phyloP scores from a whole-genome alignment of 1,140 invertebrate genomes.

The Pogonognathellus flavescens region DNA sequence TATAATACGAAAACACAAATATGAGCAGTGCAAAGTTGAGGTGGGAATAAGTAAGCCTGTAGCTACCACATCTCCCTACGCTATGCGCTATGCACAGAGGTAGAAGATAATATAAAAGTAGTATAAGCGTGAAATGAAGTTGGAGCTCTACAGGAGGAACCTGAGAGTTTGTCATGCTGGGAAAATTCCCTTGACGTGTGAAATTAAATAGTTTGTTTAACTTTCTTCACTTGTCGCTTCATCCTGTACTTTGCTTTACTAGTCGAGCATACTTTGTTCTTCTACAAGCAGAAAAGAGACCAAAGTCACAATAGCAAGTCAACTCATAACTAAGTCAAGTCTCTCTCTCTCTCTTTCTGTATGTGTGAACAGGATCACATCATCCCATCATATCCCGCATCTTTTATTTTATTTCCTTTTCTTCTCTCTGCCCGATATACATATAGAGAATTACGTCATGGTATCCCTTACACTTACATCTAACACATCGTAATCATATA shows the following conservation, averaged over 20 bases:
- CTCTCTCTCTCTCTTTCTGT: not conserved
- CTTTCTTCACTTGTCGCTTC: constrained; percentile 55
- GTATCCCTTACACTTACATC: no score
- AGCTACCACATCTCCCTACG: no score
- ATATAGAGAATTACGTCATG: not conserved
- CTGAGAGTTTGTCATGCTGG: constrained; percentile 15
- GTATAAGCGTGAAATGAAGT: not conserved
- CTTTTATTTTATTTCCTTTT: not conserved
- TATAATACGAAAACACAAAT: no score
- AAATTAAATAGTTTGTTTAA: constrained; percentile 58
- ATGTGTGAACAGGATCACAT: not conserved
- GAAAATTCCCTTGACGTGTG: constrained; percentile 53
- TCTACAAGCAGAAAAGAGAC: not conserved
- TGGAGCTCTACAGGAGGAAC: not conserved
- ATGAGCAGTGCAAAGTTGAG: no score
- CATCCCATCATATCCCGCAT: not conserved
- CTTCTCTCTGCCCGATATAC: not conserved
- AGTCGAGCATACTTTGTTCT: not conserved
- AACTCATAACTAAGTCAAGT: constrained; percentile 3
- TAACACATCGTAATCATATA: not conserved
- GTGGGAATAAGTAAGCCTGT: no score
- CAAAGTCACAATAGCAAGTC: constrained; percentile 8
- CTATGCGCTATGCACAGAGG: no score
- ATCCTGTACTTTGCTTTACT: not conserved
- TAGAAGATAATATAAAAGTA: no score